These are phyloP conservation scores for Periparus ater DNA, from an alignment of 2,797 vertebrate genomes.

Conservation along the genomic window DNA sequence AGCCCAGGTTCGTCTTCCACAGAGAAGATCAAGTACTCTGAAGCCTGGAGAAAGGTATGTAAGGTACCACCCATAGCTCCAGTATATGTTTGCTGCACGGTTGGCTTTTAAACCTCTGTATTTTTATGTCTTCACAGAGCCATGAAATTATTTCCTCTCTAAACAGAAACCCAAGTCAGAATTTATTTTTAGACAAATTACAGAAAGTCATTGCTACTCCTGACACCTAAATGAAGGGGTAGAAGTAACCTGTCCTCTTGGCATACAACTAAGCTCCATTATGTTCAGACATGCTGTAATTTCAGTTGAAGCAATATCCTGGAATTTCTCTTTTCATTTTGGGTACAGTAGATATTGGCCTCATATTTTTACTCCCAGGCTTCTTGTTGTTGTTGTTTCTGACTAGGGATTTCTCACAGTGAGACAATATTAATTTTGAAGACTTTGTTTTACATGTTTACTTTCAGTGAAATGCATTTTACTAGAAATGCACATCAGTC, in stretches of 20 bases:
- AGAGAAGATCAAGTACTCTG: too few relatives aligned
- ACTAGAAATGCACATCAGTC: neutral
- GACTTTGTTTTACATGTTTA: neutral
- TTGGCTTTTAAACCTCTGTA: neutral
- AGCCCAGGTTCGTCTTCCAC: too few relatives aligned
- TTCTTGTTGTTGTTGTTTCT: neutral
- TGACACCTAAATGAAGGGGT: neutral
- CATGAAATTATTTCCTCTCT: neutral
- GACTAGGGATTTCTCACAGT: neutral
- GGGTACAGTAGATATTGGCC: neutral
- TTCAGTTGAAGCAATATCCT: neutral
- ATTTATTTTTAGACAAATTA: neutral
- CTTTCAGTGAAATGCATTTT: neutral
- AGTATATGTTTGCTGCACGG: fast-evolving
- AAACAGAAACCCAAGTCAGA: neutral
- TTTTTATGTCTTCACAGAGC: neutral
- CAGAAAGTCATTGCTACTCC: neutral
- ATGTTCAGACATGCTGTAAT: neutral
- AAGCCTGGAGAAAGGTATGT: neutral
- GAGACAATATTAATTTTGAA: neutral
- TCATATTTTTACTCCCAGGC: neutral
- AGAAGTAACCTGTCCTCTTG: neutral
- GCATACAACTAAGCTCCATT: neutral
- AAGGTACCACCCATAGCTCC: neutral
- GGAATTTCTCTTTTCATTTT: neutral